These are phyloP conservation scores for Muschampia plurimacula DNA, from an alignment of 2,888 invertebrate genomes.

Conservation along the genomic window DNA sequence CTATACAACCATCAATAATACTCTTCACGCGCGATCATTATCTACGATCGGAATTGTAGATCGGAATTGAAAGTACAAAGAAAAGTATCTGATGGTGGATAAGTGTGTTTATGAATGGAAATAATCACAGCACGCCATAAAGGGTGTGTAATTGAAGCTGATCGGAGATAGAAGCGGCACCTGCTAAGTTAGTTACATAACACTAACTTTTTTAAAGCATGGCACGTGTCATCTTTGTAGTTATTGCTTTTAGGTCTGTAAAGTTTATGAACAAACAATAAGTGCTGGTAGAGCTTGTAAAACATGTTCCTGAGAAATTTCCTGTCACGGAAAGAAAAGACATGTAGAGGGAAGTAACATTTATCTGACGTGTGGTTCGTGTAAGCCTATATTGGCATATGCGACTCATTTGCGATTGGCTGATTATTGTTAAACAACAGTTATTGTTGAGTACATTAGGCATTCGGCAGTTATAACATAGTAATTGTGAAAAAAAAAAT, in stretches of 20 bases:
- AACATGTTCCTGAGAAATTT: no score
- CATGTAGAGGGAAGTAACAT: no score
- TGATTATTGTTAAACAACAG: no score
- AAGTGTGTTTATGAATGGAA: slow-evolving; percentile 34
- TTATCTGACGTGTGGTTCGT: no score
- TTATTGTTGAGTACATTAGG: no score
- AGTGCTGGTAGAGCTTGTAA: background rate
- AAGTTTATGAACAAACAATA: background rate
- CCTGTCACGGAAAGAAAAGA: no score
- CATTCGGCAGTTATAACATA: no score
- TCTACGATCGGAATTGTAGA: slow-evolving; percentile 17
- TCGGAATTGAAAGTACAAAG: slow-evolving; percentile 23
- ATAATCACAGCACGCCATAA: slow-evolving; percentile 27
- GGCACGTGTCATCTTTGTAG: background rate
- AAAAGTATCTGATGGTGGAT: slow-evolving; percentile 27
- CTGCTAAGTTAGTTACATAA: slow-evolving; percentile 26
- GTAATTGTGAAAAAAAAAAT: no score
- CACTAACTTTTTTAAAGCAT: background rate
- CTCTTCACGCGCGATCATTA: slow-evolving; percentile 18
- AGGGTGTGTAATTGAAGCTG: slow-evolving; percentile 33
- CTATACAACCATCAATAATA: slow-evolving; percentile 2
- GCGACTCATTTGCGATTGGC: no score
- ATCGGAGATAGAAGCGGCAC: slow-evolving; percentile 21
- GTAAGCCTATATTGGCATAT: no score
- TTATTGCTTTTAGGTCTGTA: background rate